Evolutionary conservation across 2,113 vertebrate species (phyloP).

Genomic region (Hemibagrus wyckioides): DNA sequence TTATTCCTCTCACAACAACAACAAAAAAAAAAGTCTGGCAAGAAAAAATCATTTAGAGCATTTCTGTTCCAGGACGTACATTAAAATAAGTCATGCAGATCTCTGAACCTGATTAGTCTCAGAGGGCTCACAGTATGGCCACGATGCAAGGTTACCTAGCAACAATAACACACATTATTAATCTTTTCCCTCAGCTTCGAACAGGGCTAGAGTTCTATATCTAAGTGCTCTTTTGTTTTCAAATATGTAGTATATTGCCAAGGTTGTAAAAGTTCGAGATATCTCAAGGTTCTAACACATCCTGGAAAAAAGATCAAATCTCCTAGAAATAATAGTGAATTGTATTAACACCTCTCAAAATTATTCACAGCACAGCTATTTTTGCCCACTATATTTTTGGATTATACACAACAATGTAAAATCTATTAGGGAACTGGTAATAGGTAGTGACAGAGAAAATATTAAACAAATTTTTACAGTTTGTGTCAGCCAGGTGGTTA

Average conservation of each 20-base stretch:
- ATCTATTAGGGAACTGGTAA: background rate
- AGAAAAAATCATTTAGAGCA: constrained; percentile 57
- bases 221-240: background rate
- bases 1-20: constrained; percentile 18
- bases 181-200: constrained; percentile 38
- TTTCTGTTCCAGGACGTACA: constrained; percentile 48
- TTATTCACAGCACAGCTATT: background rate
- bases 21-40: constrained; percentile 48
- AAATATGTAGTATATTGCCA: background rate
- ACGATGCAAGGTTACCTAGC: constrained; percentile 62
- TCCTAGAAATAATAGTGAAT: background rate
- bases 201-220: constrained; percentile 11
- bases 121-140: constrained; percentile 46
- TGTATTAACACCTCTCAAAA: background rate
- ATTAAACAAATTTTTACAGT: background rate
- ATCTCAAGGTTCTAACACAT: background rate
- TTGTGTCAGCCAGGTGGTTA: background rate
- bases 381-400: background rate
- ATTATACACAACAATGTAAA: background rate
- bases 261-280: background rate
- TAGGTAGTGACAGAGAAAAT: background rate
- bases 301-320: background rate
- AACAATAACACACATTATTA: constrained; percentile 60
- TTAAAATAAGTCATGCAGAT: constrained; percentile 50
- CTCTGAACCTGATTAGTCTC: constrained; percentile 58